Conservation (phyloP, 2,888 invertebrate genomes). For the Aromia moschata region DNA sequence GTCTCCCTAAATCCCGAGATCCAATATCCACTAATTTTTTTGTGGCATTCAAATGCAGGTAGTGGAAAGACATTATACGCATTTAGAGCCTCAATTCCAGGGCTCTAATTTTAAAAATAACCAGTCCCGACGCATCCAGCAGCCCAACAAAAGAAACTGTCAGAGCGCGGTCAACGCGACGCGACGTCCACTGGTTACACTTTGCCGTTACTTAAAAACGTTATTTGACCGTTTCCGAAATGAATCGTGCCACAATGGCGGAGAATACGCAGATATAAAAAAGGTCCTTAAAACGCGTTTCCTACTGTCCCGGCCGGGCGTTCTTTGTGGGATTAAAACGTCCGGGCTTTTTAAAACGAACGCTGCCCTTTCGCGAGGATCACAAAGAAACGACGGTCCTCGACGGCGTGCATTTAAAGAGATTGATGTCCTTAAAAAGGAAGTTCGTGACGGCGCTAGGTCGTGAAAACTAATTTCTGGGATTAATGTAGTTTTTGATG, state of each 20-base stretch:
- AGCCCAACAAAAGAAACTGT: not conserved
- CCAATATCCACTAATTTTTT: too few relatives aligned
- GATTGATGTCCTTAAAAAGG: constrained; percentile 45
- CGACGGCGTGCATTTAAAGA: constrained; percentile 43
- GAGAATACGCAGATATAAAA: constrained; percentile 37
- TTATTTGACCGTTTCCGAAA: constrained; percentile 32
- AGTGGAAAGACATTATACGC: too few relatives aligned
- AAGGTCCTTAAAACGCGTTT: constrained; percentile 52
- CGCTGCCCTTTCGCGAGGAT: constrained; percentile 53
- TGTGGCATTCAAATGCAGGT: too few relatives aligned
- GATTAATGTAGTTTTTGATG: not conserved
- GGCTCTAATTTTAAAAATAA: too few relatives aligned
- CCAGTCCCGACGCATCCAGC: too few relatives aligned
- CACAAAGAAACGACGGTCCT: constrained; percentile 52
- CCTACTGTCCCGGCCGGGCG: constrained; percentile 44
- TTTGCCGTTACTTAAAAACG: constrained; percentile 29
- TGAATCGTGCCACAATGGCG: constrained; percentile 24
- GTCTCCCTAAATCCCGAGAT: too few relatives aligned
- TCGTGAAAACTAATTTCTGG: not conserved
- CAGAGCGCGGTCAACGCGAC: not conserved
- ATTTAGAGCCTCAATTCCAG: too few relatives aligned
- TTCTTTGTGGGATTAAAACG: constrained; percentile 55
- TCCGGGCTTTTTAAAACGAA: constrained; percentile 55
- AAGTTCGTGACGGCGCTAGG: constrained; percentile 5
- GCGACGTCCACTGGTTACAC: not conserved